Percentiles rank a stretch among this genome's conserved stretches.
Evolutionary conservation across 2,797 vertebrate species (phyloP).

Genomic region (Okamejei kenojei): DNA sequence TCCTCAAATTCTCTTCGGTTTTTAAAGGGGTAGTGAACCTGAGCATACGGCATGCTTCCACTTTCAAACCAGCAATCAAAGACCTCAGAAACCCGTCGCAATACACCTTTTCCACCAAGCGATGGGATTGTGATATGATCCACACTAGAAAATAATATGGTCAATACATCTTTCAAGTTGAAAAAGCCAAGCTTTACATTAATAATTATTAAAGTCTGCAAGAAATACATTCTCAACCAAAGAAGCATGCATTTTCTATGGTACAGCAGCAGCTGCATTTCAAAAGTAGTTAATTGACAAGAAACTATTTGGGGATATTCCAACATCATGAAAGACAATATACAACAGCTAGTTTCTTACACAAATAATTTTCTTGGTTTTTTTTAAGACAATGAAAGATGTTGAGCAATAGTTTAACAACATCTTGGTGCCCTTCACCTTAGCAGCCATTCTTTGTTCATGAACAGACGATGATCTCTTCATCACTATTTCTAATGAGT

Average conservation of each 20-base stretch:
- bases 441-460: not conserved
- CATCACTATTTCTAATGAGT: not conserved
- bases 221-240: not conserved
- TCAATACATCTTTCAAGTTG: not conserved
- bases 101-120: slow-evolving; percentile 68
- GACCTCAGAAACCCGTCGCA: slow-evolving; percentile 77
- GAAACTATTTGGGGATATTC: not conserved
- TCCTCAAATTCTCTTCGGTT: slow-evolving; percentile 85
- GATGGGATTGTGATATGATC: slow-evolving; percentile 79
- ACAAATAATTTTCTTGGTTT: not conserved
- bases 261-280: not conserved
- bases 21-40: slow-evolving; percentile 90
- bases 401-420: not conserved
- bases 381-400: not conserved
- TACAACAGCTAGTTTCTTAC: not conserved
- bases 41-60: slow-evolving; percentile 96
- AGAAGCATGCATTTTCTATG: not conserved
- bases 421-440: no score
- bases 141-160: slow-evolving; percentile 57
- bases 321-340: not conserved
- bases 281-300: not conserved
- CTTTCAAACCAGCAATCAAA: slow-evolving; percentile 99
- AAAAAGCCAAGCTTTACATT: not conserved
- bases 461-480: not conserved
- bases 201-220: not conserved